Evolutionary conservation across 2,113 vertebrate genomes (phyloP).

Genomic region (Cyanoramphus novaezelandiae): DNA sequence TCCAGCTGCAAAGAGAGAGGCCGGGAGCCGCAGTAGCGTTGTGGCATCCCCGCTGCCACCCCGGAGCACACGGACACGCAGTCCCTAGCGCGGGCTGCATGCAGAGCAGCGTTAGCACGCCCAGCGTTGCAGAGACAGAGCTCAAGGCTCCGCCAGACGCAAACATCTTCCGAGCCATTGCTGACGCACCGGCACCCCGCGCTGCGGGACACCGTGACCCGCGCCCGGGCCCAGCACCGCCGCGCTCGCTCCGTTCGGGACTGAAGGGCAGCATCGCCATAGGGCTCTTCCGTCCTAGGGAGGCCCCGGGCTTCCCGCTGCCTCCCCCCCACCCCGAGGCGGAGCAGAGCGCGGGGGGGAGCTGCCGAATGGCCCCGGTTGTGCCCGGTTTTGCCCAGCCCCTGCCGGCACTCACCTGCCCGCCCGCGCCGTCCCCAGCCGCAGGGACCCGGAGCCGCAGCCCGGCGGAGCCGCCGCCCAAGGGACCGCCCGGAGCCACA

Average conservation of each 20-base stretch:
- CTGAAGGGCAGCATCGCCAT: background rate
- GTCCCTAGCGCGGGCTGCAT: accelerated
- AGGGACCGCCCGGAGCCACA: background rate
- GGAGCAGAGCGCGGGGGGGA: background rate
- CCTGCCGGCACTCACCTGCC: background rate
- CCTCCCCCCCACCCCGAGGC: background rate
- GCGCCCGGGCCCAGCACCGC: no score
- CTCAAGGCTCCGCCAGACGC: background rate
- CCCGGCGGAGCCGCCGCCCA: background rate
- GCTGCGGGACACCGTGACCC: background rate
- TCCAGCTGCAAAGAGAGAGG: background rate
- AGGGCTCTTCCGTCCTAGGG: background rate
- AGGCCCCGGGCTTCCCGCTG: background rate
- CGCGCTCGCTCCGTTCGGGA: background rate
- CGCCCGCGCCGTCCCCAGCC: background rate
- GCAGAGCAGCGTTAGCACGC: background rate
- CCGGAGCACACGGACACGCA: background rate
- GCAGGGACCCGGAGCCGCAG: background rate
- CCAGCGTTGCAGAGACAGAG: background rate
- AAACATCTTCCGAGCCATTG: background rate
- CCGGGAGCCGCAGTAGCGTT: accelerated
- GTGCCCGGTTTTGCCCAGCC: background rate
- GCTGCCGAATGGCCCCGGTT: background rate
- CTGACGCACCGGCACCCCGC: background rate
- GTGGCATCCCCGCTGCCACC: background rate